Evolutionary conservation across 2,888 invertebrate genomes (phyloP).

Genomic region (Neuroscelio doddi): DNA sequence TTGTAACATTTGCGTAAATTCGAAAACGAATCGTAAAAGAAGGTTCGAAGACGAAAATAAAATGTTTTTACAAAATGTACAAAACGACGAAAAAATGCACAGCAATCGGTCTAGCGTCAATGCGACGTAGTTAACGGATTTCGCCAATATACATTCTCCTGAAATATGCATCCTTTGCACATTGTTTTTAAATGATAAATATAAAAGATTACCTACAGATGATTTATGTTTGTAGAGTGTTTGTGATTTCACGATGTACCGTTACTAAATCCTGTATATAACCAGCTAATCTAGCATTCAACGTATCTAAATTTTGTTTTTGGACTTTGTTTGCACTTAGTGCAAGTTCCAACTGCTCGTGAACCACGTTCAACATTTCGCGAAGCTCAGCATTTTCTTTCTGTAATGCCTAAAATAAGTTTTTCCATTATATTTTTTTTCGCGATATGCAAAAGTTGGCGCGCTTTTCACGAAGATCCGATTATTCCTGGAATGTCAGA

Average conservation of each 20-base stretch:
- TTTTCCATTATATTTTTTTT: too few species aligned
- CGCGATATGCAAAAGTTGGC: too few species aligned
- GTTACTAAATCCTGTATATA: conserved; percentile 86
- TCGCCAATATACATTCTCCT: conserved; percentile 40
- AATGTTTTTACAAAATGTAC: conserved; percentile 35
- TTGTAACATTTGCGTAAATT: too few species aligned
- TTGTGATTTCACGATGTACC: conserved; percentile 87
- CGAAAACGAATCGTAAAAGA: too few species aligned
- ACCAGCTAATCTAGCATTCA: conserved; percentile 87
- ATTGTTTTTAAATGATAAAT: conserved; percentile 46
- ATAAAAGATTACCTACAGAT: conserved; percentile 62
- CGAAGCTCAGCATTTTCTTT: conserved; percentile 80
- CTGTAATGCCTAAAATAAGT: conserved; percentile 73
- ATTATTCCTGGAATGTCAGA: conserved; percentile 62
- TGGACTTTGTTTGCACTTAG: conserved; percentile 87
- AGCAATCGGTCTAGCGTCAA: conserved; percentile 19
- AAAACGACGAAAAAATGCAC: conserved; percentile 31
- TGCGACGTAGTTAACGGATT: conserved; percentile 39
- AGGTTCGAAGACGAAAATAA: neutral
- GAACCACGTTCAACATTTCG: conserved; percentile 82
- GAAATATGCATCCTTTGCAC: conserved; percentile 41
- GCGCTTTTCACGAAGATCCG: conserved; percentile 33
- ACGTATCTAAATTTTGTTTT: conserved; percentile 84
- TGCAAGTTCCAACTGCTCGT: conserved; percentile 86
- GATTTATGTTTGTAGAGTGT: conserved; percentile 84